phyloP scores from a whole-genome alignment of 2,113 vertebrate species.

The Natator depressus region DNA sequence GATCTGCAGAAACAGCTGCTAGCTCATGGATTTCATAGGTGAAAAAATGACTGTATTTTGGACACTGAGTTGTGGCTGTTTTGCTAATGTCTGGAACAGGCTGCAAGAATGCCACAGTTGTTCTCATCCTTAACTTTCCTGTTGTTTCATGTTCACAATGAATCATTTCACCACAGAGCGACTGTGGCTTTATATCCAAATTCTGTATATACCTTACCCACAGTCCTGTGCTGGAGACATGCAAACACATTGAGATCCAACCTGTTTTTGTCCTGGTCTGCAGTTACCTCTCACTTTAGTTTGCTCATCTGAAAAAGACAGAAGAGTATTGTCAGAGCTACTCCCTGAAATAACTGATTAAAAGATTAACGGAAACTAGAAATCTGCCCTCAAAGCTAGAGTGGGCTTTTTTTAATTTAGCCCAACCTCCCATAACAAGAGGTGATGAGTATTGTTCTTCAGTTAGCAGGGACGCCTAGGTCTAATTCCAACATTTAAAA shows the following conservation, averaged over 20 bases:
- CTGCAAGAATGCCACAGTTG: neutral
- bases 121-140: neutral
- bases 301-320: conserved; percentile 63
- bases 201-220: conserved; percentile 74
- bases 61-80: neutral
- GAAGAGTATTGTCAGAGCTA: neutral
- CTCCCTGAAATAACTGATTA: neutral
- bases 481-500: neutral
- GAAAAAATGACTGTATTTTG: neutral
- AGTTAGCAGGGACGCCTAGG: neutral
- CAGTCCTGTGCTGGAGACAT: conserved; percentile 85
- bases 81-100: neutral
- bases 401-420: neutral
- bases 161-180: neutral
- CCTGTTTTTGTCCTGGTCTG: conserved; percentile 79
- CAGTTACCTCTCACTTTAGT: conserved; percentile 76
- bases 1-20: neutral
- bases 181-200: neutral
- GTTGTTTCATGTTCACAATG: neutral
- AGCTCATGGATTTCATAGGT: neutral
- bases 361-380: neutral
- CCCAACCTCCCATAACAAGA: neutral
- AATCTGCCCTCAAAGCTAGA: neutral
- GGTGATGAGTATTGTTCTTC: neutral
- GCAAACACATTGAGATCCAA: conserved; percentile 84